A percentile compares a stretch with the other conserved stretches of the same genome.
These are phyloP conservation scores for Myotis daubentonii DNA, from an alignment of 2,797 vertebrate genomes.

Conservation along the genomic window DNA sequence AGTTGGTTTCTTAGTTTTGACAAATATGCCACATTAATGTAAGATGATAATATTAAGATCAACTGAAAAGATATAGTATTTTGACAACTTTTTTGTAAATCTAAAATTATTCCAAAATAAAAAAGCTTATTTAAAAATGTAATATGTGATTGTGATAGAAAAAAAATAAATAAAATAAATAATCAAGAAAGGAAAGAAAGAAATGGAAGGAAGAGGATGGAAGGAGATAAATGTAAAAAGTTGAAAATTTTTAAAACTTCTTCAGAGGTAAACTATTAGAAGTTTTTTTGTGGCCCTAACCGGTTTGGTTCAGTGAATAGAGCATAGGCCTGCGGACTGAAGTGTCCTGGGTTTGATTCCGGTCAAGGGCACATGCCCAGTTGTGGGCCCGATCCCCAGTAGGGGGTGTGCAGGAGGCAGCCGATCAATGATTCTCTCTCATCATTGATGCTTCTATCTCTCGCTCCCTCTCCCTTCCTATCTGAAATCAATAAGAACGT, in stretches of 20 bases:
- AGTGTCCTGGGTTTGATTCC: too few relatives aligned
- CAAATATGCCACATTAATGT: background rate
- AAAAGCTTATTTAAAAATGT: background rate
- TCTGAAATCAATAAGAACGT: too few relatives aligned
- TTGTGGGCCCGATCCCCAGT: too few relatives aligned
- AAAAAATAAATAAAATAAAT: background rate
- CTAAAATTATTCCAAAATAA: conserved; percentile 20
- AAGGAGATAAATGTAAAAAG: background rate
- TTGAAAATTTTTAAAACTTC: background rate
- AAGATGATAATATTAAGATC: background rate
- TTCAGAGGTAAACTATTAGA: background rate
- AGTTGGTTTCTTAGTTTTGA: conserved; percentile 26
- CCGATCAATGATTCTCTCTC: too few relatives aligned
- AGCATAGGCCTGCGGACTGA: too few relatives aligned
- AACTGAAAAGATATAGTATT: background rate
- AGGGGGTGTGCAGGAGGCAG: too few relatives aligned
- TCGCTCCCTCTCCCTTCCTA: too few relatives aligned
- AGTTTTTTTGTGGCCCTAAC: background rate
- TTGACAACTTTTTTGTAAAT: background rate
- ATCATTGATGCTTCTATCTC: too few relatives aligned
- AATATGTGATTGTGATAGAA: background rate
- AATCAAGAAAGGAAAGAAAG: background rate
- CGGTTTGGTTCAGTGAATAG: too few relatives aligned
- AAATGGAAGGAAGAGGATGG: background rate
- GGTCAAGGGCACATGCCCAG: too few relatives aligned